phyloP scores from a whole-genome alignment of 2,113 vertebrate genomes.

The Prionailurus viverrinus region DNA sequence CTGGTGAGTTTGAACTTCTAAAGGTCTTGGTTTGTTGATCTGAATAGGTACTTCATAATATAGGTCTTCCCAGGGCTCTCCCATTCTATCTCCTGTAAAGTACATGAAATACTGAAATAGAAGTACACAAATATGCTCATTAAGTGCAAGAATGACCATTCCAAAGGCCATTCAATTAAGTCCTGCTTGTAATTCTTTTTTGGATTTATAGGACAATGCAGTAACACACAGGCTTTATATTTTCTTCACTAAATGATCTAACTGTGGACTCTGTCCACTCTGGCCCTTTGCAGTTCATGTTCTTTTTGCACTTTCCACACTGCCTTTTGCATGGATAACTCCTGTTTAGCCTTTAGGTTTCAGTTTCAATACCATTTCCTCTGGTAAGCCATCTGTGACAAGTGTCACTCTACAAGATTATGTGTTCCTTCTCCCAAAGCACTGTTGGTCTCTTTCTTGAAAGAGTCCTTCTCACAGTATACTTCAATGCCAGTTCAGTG shows the following conservation, averaged over 20 bases:
- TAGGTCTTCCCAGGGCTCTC: background rate
- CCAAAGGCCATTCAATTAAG: background rate
- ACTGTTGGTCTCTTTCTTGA: background rate
- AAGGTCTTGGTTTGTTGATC: background rate
- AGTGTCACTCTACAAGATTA: background rate
- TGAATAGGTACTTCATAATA: background rate
- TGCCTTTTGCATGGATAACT: background rate
- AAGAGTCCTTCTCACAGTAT: background rate
- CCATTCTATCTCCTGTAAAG: background rate
- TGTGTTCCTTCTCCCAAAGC: background rate
- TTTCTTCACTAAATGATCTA: background rate
- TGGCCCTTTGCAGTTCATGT: background rate
- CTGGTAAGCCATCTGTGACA: background rate
- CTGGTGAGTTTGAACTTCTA: background rate
- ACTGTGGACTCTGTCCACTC: background rate
- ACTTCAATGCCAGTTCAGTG: background rate
- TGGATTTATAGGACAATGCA: background rate
- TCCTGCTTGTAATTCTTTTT: background rate
- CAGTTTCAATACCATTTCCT: background rate
- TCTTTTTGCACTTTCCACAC: background rate
- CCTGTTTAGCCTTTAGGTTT: background rate
- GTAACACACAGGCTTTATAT: background rate
- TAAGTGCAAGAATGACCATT: background rate
- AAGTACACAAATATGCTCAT: background rate
- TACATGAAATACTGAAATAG: background rate